Percentiles rank a stretch among this genome's conserved stretches.
These are phyloP conservation scores for Oryzias sinensis DNA, from an alignment of 2,797 vertebrate species.

Conservation along the genomic window DNA sequence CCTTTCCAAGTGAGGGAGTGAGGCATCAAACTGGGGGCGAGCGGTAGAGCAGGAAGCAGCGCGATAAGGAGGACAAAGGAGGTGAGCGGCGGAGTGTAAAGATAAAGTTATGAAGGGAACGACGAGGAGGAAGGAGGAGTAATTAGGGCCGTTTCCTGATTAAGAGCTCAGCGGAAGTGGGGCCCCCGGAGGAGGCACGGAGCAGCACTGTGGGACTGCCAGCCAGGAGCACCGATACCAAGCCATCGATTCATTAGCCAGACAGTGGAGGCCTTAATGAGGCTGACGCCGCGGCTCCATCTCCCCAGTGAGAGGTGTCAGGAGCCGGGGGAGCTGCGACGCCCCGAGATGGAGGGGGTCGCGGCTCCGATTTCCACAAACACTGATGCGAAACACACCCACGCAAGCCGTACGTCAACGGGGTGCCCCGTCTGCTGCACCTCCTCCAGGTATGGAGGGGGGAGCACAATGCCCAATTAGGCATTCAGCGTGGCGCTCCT, in stretches of 20 bases:
- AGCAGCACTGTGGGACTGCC: constrained; percentile 65
- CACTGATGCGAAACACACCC: constrained; percentile 37
- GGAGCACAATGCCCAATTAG: constrained; percentile 65
- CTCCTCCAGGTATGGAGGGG: constrained; percentile 40
- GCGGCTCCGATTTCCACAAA: constrained; percentile 47
- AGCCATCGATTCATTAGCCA: constrained; percentile 81
- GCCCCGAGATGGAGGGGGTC: constrained; percentile 30
- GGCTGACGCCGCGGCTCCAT: constrained; percentile 60
- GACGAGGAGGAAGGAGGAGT: constrained; percentile 47
- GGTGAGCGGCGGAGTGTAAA: constrained; percentile 58
- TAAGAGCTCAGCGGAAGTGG: constrained; percentile 76
- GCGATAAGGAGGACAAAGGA: constrained; percentile 69
- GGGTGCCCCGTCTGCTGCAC: constrained; percentile 13
- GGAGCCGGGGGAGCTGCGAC: constrained; percentile 52
- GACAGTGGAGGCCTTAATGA: constrained; percentile 76
- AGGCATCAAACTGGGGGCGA: constrained; percentile 44
- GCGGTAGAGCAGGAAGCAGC: constrained; percentile 40
- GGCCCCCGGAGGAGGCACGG: constrained; percentile 65
- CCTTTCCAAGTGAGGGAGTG: constrained; percentile 53
- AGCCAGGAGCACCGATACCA: constrained; percentile 76
- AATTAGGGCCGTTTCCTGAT: constrained; percentile 79
- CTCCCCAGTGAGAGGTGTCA: constrained; percentile 65
- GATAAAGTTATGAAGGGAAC: constrained; percentile 58
- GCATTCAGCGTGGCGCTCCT: constrained; percentile 64
- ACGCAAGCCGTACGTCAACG: constrained; percentile 6